Base-by-base conservation (phyloP, 2,797 vertebrate genomes). In the Odontamblyopus rebecca region DNA sequence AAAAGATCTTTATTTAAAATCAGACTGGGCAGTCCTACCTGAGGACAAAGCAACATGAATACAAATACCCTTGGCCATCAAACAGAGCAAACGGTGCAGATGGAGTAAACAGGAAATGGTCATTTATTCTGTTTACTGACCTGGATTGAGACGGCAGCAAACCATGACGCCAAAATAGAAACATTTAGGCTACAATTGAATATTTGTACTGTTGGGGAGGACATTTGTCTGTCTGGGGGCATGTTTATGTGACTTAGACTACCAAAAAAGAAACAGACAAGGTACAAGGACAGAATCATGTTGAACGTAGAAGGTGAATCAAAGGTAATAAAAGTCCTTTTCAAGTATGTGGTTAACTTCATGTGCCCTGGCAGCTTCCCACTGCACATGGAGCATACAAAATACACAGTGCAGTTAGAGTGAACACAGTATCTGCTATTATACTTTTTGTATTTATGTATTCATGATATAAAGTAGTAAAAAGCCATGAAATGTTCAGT, bases 41-140 rank as follows among this genome's bases (percentile, higher is more conserved):
- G 44, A 66, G 15, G 63, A 50, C 44, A 50, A 29, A 53, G 48
- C 44, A 27, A 51, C 26, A 32, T 66, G 48, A 53, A 67, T 19
- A 53, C 26, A 51, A 67, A 67, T 19, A 67, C 23, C 29, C 44
- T 26, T 11, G 6, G 62, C 23, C 44, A 66, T 66, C 63, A 67
- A 53, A 53, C 15, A 32, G 27, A 53, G 65, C 69, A 63, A 32
- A 32, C 48, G 26, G 54, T 26, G 11, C 63, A 29, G 41, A 51
- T 50, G 44, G 63, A 66, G 44, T 51, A 18, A 67, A 67, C 65
- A 67, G 65, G 50, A 67, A 53, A 50, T 53, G 27, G 29, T 32
- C 27, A 53, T 67, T 51, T 67, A 54, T 54, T 67, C 29, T 67
- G 65, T 54, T 67, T 54, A 54, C 48, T 67, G 65, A 67, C 48